These are phyloP conservation scores for Eira barbara DNA, from an alignment of 2,113 vertebrate genomes.

Conservation along the genomic window DNA sequence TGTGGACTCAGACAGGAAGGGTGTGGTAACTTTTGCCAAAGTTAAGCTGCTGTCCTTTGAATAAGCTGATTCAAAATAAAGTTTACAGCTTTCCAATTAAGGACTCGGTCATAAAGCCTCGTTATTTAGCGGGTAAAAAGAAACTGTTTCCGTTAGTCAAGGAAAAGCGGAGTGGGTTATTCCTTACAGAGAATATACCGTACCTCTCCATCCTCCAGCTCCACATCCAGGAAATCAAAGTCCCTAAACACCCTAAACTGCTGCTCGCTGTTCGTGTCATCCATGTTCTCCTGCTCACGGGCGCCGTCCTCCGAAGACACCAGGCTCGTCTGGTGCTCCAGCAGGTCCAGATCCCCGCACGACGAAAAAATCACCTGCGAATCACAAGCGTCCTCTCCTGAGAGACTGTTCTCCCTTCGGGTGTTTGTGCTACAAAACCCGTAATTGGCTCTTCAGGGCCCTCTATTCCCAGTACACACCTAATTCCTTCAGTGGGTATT, in stretches of 20 bases:
- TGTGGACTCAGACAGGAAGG: slow-evolving; percentile 78
- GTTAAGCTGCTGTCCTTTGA: slow-evolving; percentile 58
- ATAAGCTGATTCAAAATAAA: slow-evolving; percentile 64
- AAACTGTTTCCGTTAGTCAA: slow-evolving; percentile 26
- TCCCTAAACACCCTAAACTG: slow-evolving; percentile 98
- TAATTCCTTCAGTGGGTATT: slow-evolving; percentile 88
- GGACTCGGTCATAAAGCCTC: slow-evolving; percentile 51
- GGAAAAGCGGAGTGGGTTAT: neutral
- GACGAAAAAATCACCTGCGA: slow-evolving; percentile 98
- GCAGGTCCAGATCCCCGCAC: slow-evolving; percentile 97
- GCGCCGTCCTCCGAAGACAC: slow-evolving; percentile 97
- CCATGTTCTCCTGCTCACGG: slow-evolving; percentile 94
- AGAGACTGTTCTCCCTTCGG: slow-evolving; percentile 66
- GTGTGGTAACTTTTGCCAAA: slow-evolving; percentile 71
- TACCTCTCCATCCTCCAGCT: slow-evolving; percentile 99
- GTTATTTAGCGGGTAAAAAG: slow-evolving; percentile 45
- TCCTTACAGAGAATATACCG: slow-evolving; percentile 69
- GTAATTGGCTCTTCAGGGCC: slow-evolving; percentile 74
- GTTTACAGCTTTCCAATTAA: slow-evolving; percentile 63
- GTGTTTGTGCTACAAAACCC: slow-evolving; percentile 74
- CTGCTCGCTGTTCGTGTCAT: slow-evolving; percentile 97
- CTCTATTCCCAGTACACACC: slow-evolving; percentile 86
- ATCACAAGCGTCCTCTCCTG: slow-evolving; percentile 69
- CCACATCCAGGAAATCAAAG: slow-evolving; percentile 99
- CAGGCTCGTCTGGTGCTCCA: slow-evolving; percentile 95